Evolutionary conservation across 2,113 vertebrate species (phyloP), one percentile per base, ranked within the genome.

Genomic region (Columbina picui): DNA sequence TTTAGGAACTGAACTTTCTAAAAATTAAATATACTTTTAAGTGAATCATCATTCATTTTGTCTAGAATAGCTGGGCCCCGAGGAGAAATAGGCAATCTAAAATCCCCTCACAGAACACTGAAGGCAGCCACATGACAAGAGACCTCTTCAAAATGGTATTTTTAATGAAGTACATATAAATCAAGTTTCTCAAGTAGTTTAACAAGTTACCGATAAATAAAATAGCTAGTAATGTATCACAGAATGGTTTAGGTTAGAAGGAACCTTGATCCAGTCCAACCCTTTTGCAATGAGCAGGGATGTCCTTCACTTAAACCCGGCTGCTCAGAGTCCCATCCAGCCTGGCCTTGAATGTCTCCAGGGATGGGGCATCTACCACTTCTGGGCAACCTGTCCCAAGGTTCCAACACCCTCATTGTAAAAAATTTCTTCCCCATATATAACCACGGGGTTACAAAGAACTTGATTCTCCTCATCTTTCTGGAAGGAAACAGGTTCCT

Each of bases 91-190:
- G 69, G 55, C 47, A 76, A 63, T 39, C 45, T 53, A 30, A 73
- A 52, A 87, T 61, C 32, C 19, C 29, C 68, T 77, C 43, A 87
- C 53, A 68, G 49, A 65, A 59, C 18, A 34, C 49, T 86, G 38
- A 85, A 68, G 45, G 76, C 53, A 84, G 50, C 75, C 39, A 93
- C 69, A 70, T 12, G 17, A 94, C 12, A 87, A 67, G 93, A 91
- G 68, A 56, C 47, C 78, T 82, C 60, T 89, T 93, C n/a, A 91
- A 95, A 84, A 94, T 14, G 67, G 47, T 39, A 82, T 91, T 91
- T 89, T 88, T 94, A 91, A 65, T 83, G 63, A 87, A 87, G 61
- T 41, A 87, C n/a, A 74, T 57, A 81, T 41, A 96, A 94, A 95
- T 50, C 83, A 77, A 94, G 56, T 74, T 91, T 92, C 76, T 90